phyloP scores from a whole-genome alignment of 2,888 invertebrate genomes.

The Chrysolina oricalcia region DNA sequence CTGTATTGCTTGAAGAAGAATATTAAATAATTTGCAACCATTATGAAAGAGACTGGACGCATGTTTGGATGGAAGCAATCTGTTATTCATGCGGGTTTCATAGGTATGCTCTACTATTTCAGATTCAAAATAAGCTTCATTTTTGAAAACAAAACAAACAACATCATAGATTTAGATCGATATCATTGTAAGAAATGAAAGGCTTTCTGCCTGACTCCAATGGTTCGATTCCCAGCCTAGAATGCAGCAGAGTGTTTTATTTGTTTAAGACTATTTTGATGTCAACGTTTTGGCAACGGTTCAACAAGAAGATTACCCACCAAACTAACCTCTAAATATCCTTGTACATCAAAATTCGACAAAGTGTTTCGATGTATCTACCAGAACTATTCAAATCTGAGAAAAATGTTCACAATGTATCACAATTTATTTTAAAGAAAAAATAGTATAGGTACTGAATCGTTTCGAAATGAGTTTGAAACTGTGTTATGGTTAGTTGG shows the following conservation, averaged over 20 bases:
- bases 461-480: conserved; percentile 26
- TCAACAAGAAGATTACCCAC: conserved; percentile 42
- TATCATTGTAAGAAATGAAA: no score
- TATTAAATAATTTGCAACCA: no score
- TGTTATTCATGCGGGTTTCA: no score
- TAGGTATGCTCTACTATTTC: no score
- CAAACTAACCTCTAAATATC: conserved; percentile 48
- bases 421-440: conserved; percentile 57
- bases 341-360: conserved; percentile 14
- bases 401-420: conserved; percentile 46
- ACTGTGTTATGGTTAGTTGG: conserved; percentile 9
- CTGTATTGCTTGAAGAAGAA: no score
- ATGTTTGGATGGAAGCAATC: no score
- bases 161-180: no score
- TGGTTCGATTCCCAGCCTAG: conserved; percentile 34
- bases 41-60: no score
- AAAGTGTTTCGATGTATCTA: conserved; percentile 35
- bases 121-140: no score
- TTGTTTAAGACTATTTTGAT: conserved; percentile 36
- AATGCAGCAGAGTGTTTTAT: conserved; percentile 36
- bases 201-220: no score
- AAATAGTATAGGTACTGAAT: conserved; percentile 46
- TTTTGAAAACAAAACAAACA: no score
- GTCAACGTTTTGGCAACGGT: conserved; percentile 41
- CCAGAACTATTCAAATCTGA: conserved; percentile 39